Conservation (phyloP, 2,113 vertebrate genomes). For the Microtus oregoni region DNA sequence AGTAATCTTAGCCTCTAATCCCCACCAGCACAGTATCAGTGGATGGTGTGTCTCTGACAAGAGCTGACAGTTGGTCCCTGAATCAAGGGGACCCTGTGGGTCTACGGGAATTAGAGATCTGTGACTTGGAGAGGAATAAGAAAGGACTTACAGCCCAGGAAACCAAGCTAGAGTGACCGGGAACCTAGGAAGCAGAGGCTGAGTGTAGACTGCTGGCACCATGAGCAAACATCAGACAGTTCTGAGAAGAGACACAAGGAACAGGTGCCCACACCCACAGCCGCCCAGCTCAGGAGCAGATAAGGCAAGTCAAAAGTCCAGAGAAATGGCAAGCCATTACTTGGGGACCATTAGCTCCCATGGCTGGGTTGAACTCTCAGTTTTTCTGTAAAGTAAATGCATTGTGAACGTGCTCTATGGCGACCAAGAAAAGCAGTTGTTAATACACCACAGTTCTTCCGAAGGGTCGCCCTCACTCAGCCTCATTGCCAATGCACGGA, state of each 20-base stretch:
- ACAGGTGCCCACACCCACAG: rapidly evolving
- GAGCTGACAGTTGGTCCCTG: not conserved
- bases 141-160: not conserved
- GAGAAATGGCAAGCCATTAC: not conserved
- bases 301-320: not conserved
- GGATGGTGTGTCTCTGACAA: not conserved
- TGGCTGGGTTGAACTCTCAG: not conserved
- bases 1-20: not conserved
- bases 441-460: not conserved
- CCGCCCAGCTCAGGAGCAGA: not conserved
- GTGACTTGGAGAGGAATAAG: not conserved
- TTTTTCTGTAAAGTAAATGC: not conserved
- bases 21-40: not conserved
- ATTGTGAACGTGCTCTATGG: not conserved
- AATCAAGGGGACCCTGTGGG: not conserved
- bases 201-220: no score
- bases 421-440: not conserved
- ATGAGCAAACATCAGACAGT: not conserved
- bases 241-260: not conserved
- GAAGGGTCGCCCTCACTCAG: rapidly evolving
- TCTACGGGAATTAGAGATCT: not conserved
- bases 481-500: not conserved
- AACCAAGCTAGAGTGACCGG: not conserved
- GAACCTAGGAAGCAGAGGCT: not conserved
- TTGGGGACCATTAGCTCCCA: not conserved